Percentiles rank a stretch among this genome's conserved stretches.
Evolutionary conservation across 1,140 invertebrate species (phyloP).

Genomic region (Drosophila jambulina): DNA sequence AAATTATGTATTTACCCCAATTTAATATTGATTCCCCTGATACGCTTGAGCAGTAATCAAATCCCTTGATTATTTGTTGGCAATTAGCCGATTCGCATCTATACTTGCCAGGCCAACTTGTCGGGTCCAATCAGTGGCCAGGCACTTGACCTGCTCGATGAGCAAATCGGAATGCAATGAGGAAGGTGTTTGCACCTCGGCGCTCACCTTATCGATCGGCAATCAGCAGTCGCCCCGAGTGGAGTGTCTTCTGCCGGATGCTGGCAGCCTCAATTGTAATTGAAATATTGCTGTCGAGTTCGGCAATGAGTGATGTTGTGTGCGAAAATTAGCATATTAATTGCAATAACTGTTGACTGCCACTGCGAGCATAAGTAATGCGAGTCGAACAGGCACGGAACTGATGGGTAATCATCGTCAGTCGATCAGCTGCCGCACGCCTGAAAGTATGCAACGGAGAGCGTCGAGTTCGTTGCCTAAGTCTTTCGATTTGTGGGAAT

Average conservation of each 20-base stretch:
- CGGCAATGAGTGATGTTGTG: conserved; percentile 43
- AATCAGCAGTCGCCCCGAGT: conserved; percentile 23
- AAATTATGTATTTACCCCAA: neutral
- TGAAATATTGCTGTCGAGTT: conserved; percentile 67
- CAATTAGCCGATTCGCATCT: conserved; percentile 24
- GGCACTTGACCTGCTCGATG: conserved; percentile 45
- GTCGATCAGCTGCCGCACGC: neutral
- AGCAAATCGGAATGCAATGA: conserved; percentile 54
- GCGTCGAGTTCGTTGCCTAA: conserved; percentile 48
- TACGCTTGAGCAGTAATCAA: neutral
- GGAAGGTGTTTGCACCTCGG: conserved; percentile 47
- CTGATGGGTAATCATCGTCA: neutral
- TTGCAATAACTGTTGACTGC: conserved; percentile 52
- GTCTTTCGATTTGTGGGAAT: conserved; percentile 45
- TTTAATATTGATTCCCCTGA: neutral
- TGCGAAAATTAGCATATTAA: conserved; percentile 66
- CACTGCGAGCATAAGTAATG: conserved; percentile 39
- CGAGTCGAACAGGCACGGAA: conserved; percentile 4
- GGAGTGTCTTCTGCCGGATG: conserved; percentile 61
- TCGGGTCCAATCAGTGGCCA: conserved; percentile 26
- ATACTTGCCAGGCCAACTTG: conserved; percentile 29
- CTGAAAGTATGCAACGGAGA: conserved; percentile 38
- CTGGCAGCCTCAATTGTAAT: conserved; percentile 47
- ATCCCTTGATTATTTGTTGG: conserved; percentile 9
- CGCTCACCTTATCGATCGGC: conserved; percentile 42